phyloP scores from a whole-genome alignment of 2,888 invertebrate species.

The Eurytoma californica region DNA sequence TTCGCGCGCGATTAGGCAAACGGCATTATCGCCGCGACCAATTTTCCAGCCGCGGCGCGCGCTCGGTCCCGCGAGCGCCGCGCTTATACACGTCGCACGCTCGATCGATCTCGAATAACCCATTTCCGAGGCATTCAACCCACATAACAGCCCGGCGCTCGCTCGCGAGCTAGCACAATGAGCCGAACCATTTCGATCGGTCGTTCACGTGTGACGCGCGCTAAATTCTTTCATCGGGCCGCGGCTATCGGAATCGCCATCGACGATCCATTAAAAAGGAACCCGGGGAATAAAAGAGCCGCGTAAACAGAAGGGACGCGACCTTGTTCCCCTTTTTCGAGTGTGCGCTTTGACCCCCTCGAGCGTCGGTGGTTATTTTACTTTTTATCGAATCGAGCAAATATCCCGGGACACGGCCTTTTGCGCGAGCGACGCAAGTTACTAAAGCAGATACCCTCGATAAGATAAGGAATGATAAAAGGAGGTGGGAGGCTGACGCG shows the following conservation, averaged over 20 bases:
- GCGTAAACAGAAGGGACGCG: constrained; percentile 30
- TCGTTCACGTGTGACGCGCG: constrained; percentile 6
- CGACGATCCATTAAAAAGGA: not conserved
- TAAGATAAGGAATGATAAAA: too few relatives aligned
- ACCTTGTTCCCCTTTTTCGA: constrained; percentile 49
- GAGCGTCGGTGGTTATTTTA: not conserved
- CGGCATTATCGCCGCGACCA: too few relatives aligned
- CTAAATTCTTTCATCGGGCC: not conserved
- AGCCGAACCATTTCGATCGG: not conserved
- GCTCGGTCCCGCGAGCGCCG: not conserved
- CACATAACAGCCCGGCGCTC: too few relatives aligned
- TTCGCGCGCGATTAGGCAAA: too few relatives aligned
- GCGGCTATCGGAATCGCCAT: not conserved
- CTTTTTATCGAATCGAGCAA: not conserved
- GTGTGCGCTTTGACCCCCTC: not conserved
- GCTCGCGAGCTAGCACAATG: too few relatives aligned
- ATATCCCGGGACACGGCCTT: not conserved
- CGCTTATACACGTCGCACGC: not conserved
- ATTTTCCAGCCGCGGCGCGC: not conserved
- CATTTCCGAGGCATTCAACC: too few relatives aligned
- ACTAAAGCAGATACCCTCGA: constrained; percentile 31
- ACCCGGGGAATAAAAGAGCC: not conserved
- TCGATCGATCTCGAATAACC: too few relatives aligned
- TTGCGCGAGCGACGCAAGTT: not conserved
- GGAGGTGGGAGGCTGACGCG: too few relatives aligned